phyloP scores from a whole-genome alignment of 1,140 invertebrate species.

The Drosophila ohnishii region DNA sequence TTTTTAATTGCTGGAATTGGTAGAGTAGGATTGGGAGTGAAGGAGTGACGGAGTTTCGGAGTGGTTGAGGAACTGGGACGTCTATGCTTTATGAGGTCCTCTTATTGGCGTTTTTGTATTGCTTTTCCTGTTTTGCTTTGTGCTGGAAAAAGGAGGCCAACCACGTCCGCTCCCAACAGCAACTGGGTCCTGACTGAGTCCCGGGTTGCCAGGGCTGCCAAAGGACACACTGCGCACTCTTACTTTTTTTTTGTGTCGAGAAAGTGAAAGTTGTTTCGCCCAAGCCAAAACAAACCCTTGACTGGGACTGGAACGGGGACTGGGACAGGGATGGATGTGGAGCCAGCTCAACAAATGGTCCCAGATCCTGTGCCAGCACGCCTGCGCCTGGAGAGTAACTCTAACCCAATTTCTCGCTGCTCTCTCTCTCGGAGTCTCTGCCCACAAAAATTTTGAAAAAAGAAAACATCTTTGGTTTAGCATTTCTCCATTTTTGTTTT shows the following conservation, averaged over 20 bases:
- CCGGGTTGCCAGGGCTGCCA: constrained; percentile 58
- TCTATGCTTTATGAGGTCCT: constrained; percentile 11
- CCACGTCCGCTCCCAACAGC: constrained; percentile 47
- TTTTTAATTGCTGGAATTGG: constrained; percentile 22
- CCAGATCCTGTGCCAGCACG: constrained; percentile 32
- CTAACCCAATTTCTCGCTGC: constrained; percentile 6
- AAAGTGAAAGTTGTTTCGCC: constrained; percentile 53
- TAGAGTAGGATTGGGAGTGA: not conserved
- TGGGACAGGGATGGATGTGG: constrained; percentile 30
- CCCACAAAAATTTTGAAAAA: constrained; percentile 11
- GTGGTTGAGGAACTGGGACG: constrained; percentile 29
- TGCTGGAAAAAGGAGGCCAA: constrained; percentile 4
- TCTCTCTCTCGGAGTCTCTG: not conserved
- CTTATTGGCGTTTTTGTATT: not conserved
- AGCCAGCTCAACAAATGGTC: constrained; percentile 61
- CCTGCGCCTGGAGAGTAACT: constrained; percentile 54
- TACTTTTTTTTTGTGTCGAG: constrained; percentile 44
- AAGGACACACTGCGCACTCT: constrained; percentile 60
- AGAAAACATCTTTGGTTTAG: constrained; percentile 33
- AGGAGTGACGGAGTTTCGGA: not conserved
- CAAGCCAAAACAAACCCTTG: constrained; percentile 60
- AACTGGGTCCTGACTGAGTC: constrained; percentile 50
- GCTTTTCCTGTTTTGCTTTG: constrained; percentile 1
- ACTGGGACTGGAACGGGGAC: constrained; percentile 10
- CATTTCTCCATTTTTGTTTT: constrained; percentile 55